Evolutionary conservation across 1,140 invertebrate genomes (phyloP).

Genomic region (Aphelenchoides besseyi): DNA sequence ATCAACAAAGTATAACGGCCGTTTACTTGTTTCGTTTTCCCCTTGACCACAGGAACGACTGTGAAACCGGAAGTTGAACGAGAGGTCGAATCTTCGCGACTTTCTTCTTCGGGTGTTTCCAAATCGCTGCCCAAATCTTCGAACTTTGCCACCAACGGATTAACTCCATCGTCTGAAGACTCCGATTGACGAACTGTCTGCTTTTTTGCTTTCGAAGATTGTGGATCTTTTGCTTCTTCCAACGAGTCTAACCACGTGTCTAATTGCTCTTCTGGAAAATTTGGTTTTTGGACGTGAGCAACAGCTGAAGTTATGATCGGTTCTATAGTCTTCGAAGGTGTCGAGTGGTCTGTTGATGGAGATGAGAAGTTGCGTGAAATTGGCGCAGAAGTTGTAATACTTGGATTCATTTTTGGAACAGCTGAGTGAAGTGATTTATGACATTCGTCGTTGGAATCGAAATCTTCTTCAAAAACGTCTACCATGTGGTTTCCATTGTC

Average conservation of each 20-base stretch:
- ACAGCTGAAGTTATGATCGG: not conserved
- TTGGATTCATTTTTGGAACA: too few species aligned
- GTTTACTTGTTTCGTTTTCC: not conserved
- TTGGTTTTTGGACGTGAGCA: not conserved
- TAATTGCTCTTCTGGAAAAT: slow-evolving; percentile 8
- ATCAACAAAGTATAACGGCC: not conserved
- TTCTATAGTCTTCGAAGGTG: too few species aligned
- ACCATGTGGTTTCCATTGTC: slow-evolving; percentile 46
- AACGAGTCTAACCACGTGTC: slow-evolving; percentile 19
- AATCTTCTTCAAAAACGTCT: slow-evolving; percentile 48
- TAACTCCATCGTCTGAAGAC: slow-evolving; percentile 10
- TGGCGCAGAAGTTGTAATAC: too few species aligned
- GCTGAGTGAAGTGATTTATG: not conserved
- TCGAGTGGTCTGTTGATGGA: too few species aligned
- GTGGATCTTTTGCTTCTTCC: not conserved
- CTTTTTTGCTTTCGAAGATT: slow-evolving; percentile 7
- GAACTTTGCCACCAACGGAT: slow-evolving; percentile 27
- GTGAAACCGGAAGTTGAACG: slow-evolving; percentile 23
- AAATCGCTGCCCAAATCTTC: slow-evolving; percentile 12
- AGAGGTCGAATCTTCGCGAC: slow-evolving; percentile 8
- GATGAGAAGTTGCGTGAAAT: too few species aligned
- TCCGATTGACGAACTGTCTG: not conserved
- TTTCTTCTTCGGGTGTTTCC: slow-evolving; percentile 13
- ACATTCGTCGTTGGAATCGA: slow-evolving; percentile 38
- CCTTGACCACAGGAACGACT: not conserved